Evolutionary conservation across 2,797 vertebrate genomes (phyloP), one percentile per base, ranked within the genome.

Genomic region (Miichthys miiuy): DNA sequence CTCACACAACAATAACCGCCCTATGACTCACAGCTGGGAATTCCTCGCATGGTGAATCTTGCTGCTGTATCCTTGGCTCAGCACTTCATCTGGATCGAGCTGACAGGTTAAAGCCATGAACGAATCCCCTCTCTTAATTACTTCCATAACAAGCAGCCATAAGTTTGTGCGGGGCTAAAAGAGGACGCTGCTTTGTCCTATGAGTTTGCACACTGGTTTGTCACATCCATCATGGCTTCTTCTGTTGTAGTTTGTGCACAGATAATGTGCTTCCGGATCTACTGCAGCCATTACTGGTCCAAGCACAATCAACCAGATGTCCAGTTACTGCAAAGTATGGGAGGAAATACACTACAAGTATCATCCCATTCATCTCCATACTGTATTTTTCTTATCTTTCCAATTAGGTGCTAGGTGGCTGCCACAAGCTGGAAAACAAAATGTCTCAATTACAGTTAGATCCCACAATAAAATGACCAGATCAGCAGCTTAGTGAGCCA

Each of bases 1-100:
- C 72, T 80, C 78, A 55, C 64, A 68, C 75, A 69, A 78, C 72
- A 77, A 74, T 62, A 62, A 73, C 30, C 77, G 12, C 2, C 34
- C 18, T 16, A 27, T 90, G 89, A 89, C 68, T 90, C 85, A 88
- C 67, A 72, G 84, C 76, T 63, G 81, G 88, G 86, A 69, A 85
- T 75, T 80, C 83, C 86, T 86, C 25, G 23, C 66, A 17, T 47
- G 38, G 66, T 51, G 67, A 67, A 70, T 67, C 51, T 27, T 34
- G 25, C 55, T 3, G 30, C 62, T 77, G 10, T 38, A 66, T 66
- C 66, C 71, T 66, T 12, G 57, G 30, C 81, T 89, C 83, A 87
- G 84, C 85, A 79, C 75, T 88, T 88, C 67, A 61, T 82, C 42
- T 54, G 61, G 27, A 54, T 64, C 1, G 56, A 85, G 75, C 51